Conservation (phyloP, 2,797 vertebrate species). For the Lemur catta region DNA sequence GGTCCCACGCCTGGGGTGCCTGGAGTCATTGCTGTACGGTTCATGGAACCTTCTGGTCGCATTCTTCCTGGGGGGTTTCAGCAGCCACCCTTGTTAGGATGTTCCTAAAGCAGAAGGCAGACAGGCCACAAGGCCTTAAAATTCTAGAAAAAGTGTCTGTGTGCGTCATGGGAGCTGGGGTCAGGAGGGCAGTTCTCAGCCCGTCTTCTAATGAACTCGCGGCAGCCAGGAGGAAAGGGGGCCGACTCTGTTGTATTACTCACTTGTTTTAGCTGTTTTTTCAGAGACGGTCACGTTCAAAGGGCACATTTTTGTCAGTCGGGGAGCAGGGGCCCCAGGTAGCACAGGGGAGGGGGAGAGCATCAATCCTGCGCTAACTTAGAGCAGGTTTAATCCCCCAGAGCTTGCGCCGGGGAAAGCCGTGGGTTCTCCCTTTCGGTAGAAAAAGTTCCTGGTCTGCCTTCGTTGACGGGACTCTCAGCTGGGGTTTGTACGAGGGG, state of each 20-base stretch:
- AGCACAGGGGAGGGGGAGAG: neutral
- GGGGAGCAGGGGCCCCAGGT: neutral
- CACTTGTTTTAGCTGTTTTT: neutral
- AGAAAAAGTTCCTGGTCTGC: neutral
- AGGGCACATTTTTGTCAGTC: neutral
- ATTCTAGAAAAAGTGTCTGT: neutral
- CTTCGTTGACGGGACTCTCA: neutral
- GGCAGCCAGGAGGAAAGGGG: neutral
- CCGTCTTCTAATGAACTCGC: neutral
- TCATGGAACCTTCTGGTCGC: neutral
- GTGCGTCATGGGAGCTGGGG: neutral
- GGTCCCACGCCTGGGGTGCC: neutral
- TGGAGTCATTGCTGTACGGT: neutral
- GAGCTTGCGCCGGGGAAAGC: neutral
- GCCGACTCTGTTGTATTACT: neutral
- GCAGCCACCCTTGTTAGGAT: neutral
- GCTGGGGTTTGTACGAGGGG: neutral
- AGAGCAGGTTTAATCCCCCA: neutral
- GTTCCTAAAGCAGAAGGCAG: neutral
- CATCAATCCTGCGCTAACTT: too few species aligned
- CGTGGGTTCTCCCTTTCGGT: neutral
- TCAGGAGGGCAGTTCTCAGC: neutral
- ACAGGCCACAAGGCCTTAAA: neutral
- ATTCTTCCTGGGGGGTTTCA: neutral
- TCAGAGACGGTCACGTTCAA: neutral